Evolutionary conservation across 2,888 invertebrate species (phyloP).

Genomic region (Dolichomitus sp.): DNA sequence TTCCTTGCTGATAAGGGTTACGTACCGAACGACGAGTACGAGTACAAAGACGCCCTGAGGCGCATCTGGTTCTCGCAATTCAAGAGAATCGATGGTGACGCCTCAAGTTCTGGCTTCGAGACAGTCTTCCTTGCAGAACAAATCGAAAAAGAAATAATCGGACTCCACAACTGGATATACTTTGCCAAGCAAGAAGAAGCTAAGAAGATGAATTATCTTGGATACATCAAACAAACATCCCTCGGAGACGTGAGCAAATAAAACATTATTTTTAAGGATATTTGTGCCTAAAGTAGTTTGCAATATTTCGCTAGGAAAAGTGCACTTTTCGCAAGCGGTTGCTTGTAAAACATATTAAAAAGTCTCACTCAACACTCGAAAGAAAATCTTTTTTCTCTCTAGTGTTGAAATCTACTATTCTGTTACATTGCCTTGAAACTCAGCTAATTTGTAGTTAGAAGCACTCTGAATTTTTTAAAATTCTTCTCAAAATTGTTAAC

Average conservation of each 20-base stretch:
- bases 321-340: too few relatives aligned
- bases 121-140: constrained; percentile 96
- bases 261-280: background rate
- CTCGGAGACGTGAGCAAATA: constrained; percentile 90
- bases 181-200: constrained; percentile 93
- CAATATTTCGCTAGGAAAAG: too few relatives aligned
- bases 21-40: constrained; percentile 83
- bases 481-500: too few relatives aligned
- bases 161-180: constrained; percentile 97
- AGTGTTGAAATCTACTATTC: too few relatives aligned
- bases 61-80: constrained; percentile 94
- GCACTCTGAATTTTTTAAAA: too few relatives aligned
- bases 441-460: too few relatives aligned
- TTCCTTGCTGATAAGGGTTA: constrained; percentile 89
- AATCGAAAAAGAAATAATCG: constrained; percentile 90
- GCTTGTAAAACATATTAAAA: too few relatives aligned
- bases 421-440: too few relatives aligned
- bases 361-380: too few relatives aligned
- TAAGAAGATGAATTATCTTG: constrained; percentile 92
- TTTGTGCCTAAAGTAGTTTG: too few relatives aligned
- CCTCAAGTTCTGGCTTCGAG: constrained; percentile 97
- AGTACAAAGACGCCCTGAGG: constrained; percentile 91
- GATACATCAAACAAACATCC: constrained; percentile 91
- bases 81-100: constrained; percentile 91
- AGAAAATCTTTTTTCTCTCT: too few relatives aligned